These are phyloP conservation scores for Dryococelus australis DNA, from an alignment of 2,888 invertebrate genomes.

Conservation along the genomic window DNA sequence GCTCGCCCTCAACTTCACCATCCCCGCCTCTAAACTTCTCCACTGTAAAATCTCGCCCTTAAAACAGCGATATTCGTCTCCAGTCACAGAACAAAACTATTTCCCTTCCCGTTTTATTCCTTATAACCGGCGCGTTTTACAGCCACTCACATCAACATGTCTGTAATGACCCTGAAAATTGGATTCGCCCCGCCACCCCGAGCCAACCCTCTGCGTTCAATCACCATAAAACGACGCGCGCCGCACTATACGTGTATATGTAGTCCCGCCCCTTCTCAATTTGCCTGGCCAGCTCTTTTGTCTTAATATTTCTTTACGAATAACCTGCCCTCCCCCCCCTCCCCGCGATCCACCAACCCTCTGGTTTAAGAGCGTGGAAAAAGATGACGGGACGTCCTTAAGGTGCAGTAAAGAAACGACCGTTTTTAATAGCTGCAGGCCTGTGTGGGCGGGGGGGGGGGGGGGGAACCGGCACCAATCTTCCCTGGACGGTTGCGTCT, in stretches of 20 bases:
- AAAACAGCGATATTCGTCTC: conserved; percentile 8
- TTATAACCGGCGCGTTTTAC: conserved; percentile 2
- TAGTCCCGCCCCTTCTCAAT: conserved; percentile 1
- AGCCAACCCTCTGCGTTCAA: not conserved
- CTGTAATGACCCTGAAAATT: conserved; percentile 46
- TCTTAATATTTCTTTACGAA: conserved; percentile 16
- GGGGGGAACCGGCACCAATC: not conserved
- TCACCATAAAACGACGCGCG: not conserved
- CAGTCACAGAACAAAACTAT: not conserved
- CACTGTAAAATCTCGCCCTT: conserved; percentile 11
- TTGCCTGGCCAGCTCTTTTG: conserved; percentile 16
- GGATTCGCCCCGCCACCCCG: conserved; percentile 37
- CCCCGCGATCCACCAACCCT: not conserved
- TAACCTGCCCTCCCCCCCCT: not conserved
- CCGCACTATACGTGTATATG: not conserved
- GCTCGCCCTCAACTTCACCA: not conserved
- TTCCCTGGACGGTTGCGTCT: not conserved
- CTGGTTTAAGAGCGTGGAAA: conserved; percentile 6
- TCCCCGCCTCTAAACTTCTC: not conserved
- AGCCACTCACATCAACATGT: conserved; percentile 16
- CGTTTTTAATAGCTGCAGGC: not conserved
- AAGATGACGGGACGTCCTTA: not conserved
- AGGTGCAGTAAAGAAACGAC: not conserved
- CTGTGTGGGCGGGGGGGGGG: not conserved
- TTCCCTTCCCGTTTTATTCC: conserved; percentile 3